Percentiles rank a stretch among this genome's conserved stretches.
phyloP scores from a whole-genome alignment of 2,888 invertebrate genomes.

The Sipha maydis region DNA sequence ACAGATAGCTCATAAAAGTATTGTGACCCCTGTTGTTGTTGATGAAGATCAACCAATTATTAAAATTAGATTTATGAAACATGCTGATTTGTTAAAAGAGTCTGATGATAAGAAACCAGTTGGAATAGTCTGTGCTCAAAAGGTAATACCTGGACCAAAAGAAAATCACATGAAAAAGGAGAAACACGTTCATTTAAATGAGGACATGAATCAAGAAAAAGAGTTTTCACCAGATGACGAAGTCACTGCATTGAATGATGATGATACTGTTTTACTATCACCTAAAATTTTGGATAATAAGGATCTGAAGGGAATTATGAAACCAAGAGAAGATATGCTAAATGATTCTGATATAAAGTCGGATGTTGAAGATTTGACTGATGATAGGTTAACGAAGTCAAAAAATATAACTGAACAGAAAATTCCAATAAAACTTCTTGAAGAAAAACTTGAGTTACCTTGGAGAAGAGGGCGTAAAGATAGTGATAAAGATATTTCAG shows the following conservation, averaged over 20 bases:
- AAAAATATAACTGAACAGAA: constrained; percentile 54
- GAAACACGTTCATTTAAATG: constrained; percentile 61
- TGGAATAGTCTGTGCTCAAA: constrained; percentile 32
- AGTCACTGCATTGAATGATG: constrained; percentile 43
- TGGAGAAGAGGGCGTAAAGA: constrained; percentile 64
- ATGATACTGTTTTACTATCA: not conserved
- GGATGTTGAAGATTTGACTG: not conserved
- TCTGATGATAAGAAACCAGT: not conserved
- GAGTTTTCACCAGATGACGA: constrained; percentile 52
- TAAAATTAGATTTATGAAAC: constrained; percentile 53
- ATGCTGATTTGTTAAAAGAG: not conserved
- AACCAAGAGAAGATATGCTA: not conserved
- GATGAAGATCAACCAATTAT: constrained; percentile 32
- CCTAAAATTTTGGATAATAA: not conserved
- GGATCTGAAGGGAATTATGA: constrained; percentile 31
- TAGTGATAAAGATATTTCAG: not conserved
- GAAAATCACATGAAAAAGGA: not conserved
- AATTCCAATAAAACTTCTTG: constrained; percentile 34
- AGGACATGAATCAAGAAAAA: constrained; percentile 61
- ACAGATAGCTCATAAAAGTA: not conserved
- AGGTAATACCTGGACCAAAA: constrained; percentile 7
- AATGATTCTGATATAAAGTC: not conserved
- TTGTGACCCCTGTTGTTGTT: not conserved
- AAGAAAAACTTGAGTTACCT: constrained; percentile 65
- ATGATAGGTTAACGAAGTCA: not conserved